Evolutionary conservation across 2,113 vertebrate genomes (phyloP).

Genomic region (Alethe diademata): DNA sequence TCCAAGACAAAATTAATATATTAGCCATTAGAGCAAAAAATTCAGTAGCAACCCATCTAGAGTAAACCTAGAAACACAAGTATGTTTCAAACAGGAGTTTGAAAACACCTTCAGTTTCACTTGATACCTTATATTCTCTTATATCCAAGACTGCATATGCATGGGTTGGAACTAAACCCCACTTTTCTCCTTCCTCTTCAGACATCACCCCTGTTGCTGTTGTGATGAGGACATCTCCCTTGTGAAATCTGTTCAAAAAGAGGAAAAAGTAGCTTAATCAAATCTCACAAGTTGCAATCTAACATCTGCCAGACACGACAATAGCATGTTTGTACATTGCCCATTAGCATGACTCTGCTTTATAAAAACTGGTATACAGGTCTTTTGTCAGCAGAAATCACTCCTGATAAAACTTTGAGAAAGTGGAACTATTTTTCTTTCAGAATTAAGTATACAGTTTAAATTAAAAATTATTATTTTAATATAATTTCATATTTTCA

Average conservation of each 20-base stretch:
- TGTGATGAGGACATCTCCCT: constrained; percentile 94
- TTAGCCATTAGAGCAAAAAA: not conserved
- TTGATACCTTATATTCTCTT: constrained; percentile 89
- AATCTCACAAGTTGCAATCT: not conserved
- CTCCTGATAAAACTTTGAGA: not conserved
- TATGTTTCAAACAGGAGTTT: not conserved
- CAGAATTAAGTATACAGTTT: not conserved
- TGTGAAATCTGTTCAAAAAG: constrained; percentile 86
- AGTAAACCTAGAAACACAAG: not conserved
- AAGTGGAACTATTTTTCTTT: not conserved
- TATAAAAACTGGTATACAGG: not conserved
- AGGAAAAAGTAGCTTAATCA: not conserved
- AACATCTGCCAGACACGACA: not conserved
- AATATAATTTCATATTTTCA: not conserved
- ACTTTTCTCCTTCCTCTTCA: constrained; percentile 93
- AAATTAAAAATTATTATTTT: not conserved
- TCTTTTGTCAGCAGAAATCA: not conserved
- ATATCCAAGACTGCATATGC: constrained; percentile 97
- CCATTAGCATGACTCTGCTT: not conserved
- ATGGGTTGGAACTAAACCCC: constrained; percentile 97
- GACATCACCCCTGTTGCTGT: constrained; percentile 96
- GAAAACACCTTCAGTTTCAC: not conserved
- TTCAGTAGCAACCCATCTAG: not conserved
- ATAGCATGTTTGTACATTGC: not conserved
- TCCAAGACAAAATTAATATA: not conserved